Conservation (phyloP, 1,140 invertebrate genomes). For the Drosophila elegans region DNA sequence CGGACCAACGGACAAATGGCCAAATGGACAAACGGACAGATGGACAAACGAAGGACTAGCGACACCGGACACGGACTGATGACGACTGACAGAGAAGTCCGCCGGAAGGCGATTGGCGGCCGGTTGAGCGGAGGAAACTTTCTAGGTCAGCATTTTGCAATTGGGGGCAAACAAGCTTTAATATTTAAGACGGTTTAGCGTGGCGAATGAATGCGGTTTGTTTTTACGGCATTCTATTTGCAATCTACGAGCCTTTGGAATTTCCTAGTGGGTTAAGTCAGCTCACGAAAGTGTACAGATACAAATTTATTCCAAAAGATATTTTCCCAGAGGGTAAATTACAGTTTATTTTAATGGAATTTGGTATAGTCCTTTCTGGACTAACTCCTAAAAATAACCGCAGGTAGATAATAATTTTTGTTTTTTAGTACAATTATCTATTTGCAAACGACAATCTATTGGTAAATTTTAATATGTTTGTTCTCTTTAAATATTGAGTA, state of each 20-base stretch:
- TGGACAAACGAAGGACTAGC: conserved; percentile 17
- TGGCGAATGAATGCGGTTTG: conserved; percentile 20
- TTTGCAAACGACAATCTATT: too few species aligned
- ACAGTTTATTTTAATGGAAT: neutral
- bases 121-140: conserved; percentile 32
- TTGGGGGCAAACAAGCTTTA: conserved; percentile 51
- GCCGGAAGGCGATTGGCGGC: conserved; percentile 36
- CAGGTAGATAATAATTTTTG: neutral
- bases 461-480: too few species aligned
- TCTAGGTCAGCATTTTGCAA: conserved; percentile 55
- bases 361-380: neutral
- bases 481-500: too few species aligned
- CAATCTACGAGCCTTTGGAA: conserved; percentile 22
- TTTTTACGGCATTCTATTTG: conserved; percentile 47
- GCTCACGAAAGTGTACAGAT: neutral
- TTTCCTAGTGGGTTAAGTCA: conserved; percentile 7
- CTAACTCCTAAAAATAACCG: neutral
- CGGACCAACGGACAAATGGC: conserved; percentile 1
- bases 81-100: conserved; percentile 8
- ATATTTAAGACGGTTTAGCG: conserved; percentile 53
- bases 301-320: conserved; percentile 8
- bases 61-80: conserved; percentile 17
- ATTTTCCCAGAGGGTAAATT: neutral
- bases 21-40: neutral
- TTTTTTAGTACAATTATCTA: neutral